These are phyloP conservation scores for Ardeotis arabs DNA, from an alignment of 2,113 vertebrate genomes.

Conservation along the genomic window DNA sequence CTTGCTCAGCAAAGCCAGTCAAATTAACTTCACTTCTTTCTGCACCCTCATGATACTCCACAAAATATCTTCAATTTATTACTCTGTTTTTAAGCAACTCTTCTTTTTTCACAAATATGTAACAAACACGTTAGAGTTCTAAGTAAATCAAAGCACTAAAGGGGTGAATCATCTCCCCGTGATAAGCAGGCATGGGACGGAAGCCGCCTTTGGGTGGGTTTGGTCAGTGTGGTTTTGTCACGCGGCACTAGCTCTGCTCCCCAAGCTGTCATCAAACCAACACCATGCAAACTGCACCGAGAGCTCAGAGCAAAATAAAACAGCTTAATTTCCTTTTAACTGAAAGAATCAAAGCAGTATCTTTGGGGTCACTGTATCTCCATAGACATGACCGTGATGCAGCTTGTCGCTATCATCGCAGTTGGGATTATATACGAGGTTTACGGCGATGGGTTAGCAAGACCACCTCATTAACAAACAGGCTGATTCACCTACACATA, in stretches of 20 bases:
- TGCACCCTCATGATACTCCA: not conserved
- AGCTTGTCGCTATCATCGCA: not conserved
- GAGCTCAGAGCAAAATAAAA: not conserved
- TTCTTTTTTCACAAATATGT: not conserved
- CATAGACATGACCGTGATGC: fast-evolving
- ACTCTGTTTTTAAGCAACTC: not conserved
- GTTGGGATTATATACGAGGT: not conserved
- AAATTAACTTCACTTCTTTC: not conserved
- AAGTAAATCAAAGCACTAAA: not conserved
- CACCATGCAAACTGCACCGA: not conserved
- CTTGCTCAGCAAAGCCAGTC: not conserved
- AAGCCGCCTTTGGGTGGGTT: not conserved
- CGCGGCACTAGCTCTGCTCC: fast-evolving
- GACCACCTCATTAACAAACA: not conserved
- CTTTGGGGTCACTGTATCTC: not conserved
- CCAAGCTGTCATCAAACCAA: not conserved
- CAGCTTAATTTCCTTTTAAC: not conserved
- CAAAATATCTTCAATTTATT: not conserved
- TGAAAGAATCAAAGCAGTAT: not conserved
- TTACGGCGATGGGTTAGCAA: not conserved
- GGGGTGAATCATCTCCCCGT: not conserved
- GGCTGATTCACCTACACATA: not conserved
- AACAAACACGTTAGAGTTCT: fast-evolving
- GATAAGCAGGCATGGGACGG: not conserved
- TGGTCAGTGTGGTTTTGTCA: not conserved